Evolutionary conservation across 2,797 vertebrate genomes (phyloP), one percentile per base, ranked within the genome.

Genomic region (Sebastes kiyomatsui): DNA sequence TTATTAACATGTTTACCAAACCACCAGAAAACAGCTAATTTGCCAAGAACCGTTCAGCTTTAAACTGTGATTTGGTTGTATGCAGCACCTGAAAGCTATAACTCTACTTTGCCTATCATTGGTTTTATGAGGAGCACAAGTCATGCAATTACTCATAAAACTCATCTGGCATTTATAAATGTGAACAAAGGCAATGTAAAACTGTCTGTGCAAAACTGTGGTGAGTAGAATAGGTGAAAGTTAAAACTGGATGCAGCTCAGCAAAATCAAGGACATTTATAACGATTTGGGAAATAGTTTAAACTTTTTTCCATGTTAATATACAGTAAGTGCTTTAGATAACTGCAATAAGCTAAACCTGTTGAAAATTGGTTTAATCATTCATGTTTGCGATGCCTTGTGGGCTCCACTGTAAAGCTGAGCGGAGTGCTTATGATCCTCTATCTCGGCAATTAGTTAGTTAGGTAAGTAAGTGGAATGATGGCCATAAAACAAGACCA

Each of bases 1-100:
- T 93, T 94, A 94, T 94, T 95, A 93, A 90, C 86, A 77, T 94
- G 90, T 95, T 95, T 88, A 93, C 89, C 79, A 92, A 94, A 89
- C 82, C 72, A 88, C 88, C 80, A 82, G 82, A 86, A 89, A 79
- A 81, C 65, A 72, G 67, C 59, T 73, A 77, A 82, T 77, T 81
- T 82, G 83, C 86, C 86, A 90, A 88, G 76, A 49, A 49, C 67
- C 33, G n/a, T 78, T 81, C 80, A 82, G 67, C 58, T 66, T 78
- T 30, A 80, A 80, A 88, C 87, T 87, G 54, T 79, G 80, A 86
- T 91, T 79, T 85, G 75, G 83, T 84, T 88, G 75, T 81, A 64
- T 64, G 77, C 70, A 65, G 74, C 76, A 71, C 65, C 87, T 79
- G 77, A 74, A 77, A 72, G 52, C 69, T 66, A 4, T 58, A 71